These are phyloP conservation scores for Euura lappo DNA, from an alignment of 1,140 invertebrate species.

Conservation along the genomic window DNA sequence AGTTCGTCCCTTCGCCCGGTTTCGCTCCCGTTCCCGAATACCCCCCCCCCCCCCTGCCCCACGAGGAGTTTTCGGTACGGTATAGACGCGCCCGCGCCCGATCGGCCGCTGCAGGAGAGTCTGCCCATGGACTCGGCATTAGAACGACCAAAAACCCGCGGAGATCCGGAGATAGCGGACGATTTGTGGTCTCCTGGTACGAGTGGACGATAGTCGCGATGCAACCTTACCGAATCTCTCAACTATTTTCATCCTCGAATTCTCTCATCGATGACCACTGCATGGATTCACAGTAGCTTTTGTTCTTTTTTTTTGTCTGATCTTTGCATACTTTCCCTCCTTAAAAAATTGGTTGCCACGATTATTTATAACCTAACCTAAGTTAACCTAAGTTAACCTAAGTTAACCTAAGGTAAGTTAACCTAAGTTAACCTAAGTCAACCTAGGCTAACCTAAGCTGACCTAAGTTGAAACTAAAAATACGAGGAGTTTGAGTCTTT, in stretches of 20 bases:
- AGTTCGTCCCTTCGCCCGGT: constrained; percentile 24
- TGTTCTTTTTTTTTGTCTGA: not conserved
- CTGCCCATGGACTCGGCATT: constrained; percentile 34
- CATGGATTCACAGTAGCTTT: not conserved
- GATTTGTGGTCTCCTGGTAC: constrained; percentile 45
- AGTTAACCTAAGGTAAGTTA: too few relatives aligned
- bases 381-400: too few relatives aligned
- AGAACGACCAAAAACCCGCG: constrained; percentile 51
- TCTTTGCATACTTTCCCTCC: not conserved
- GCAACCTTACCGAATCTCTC: too few relatives aligned
- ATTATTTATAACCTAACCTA: too few relatives aligned
- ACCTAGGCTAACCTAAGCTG: too few relatives aligned
- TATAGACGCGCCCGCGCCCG: constrained; percentile 32
- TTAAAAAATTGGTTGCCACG: too few relatives aligned
- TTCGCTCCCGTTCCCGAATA: not conserved
- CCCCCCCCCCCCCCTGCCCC: constrained; percentile 11
- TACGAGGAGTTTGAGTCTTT: too few relatives aligned
- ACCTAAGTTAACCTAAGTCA: too few relatives aligned
- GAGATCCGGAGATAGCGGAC: constrained; percentile 52
- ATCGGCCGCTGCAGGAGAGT: not conserved
- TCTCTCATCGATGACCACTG: not conserved
- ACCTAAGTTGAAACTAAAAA: too few relatives aligned
- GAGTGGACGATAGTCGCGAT: not conserved
- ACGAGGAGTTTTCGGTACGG: constrained; percentile 27
- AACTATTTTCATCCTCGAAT: too few relatives aligned